Percentiles rank a stretch among this genome's conserved stretches.
Conservation (phyloP, 2,888 invertebrate genomes). For the Synanthedon vespiformis region DNA sequence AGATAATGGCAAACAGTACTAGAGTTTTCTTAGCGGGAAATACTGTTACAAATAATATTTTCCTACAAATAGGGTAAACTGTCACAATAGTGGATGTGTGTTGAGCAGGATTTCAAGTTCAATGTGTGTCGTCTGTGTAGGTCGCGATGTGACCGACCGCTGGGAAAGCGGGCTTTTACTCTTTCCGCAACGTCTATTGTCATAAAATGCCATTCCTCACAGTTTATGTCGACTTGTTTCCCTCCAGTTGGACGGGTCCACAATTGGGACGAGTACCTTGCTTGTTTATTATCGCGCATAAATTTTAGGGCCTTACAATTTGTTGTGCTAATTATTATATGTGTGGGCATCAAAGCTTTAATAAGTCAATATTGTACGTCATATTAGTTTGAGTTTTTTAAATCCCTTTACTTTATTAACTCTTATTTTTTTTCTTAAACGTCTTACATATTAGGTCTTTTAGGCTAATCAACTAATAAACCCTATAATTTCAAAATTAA, state of each 20-base stretch:
- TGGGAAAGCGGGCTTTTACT: constrained; percentile 60
- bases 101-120: constrained; percentile 51
- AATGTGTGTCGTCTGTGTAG: constrained; percentile 57
- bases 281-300: neutral
- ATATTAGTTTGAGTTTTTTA: no score
- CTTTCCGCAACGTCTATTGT: constrained; percentile 31
- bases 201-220: constrained; percentile 14
- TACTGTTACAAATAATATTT: constrained; percentile 4
- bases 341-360: no score
- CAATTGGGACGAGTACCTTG: constrained; percentile 11
- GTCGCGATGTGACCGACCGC: constrained; percentile 41
- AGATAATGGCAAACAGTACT: no score
- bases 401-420: no score
- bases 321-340: no score
- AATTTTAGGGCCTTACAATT: no score
- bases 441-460: no score
- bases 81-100: neutral
- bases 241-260: constrained; percentile 11
- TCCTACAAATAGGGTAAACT: constrained; percentile 6
- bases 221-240: constrained; percentile 11
- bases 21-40: no score
- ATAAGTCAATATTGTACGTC: no score
- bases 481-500: no score
- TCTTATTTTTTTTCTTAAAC: no score
- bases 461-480: no score